These are phyloP conservation scores for Ginglymostoma cirratum DNA, from an alignment of 2,113 vertebrate species.

Conservation along the genomic window DNA sequence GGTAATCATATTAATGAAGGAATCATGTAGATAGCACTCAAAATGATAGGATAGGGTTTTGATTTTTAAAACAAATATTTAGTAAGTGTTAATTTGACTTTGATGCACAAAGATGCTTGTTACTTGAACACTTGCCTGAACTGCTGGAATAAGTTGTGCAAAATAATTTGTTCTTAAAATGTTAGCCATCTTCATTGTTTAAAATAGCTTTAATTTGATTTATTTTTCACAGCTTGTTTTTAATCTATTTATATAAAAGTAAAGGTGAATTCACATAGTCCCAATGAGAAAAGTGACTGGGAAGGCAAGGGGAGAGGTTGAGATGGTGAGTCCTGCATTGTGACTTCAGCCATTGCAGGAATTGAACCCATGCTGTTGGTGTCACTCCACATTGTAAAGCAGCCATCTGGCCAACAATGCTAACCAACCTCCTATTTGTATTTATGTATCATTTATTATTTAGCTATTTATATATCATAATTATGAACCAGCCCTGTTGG, in stretches of 20 bases:
- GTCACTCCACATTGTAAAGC: too few relatives aligned
- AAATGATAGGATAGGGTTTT: not conserved
- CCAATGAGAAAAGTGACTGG: too few relatives aligned
- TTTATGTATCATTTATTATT: too few relatives aligned
- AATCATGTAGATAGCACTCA: not conserved
- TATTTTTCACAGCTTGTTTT: not conserved
- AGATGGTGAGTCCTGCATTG: too few relatives aligned
- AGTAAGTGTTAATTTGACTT: not conserved
- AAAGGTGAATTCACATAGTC: too few relatives aligned
- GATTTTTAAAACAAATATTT: not conserved
- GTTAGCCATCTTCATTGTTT: not conserved
- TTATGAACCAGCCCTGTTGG: too few relatives aligned
- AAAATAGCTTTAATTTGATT: not conserved
- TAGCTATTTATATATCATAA: too few relatives aligned
- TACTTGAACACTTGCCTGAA: not conserved
- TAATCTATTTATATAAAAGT: not conserved
- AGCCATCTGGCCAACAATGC: too few relatives aligned
- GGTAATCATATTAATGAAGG: not conserved
- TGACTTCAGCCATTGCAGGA: too few relatives aligned
- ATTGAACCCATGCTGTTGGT: too few relatives aligned
- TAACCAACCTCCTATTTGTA: too few relatives aligned
- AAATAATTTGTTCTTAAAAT: not conserved
- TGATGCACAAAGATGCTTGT: not conserved
- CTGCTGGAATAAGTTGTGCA: not conserved
- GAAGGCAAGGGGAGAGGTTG: too few relatives aligned